Base-by-base conservation (phyloP, 30 jellyfish, hydroid and myxozoan species). In the Pelagia noctiluca region DNA sequence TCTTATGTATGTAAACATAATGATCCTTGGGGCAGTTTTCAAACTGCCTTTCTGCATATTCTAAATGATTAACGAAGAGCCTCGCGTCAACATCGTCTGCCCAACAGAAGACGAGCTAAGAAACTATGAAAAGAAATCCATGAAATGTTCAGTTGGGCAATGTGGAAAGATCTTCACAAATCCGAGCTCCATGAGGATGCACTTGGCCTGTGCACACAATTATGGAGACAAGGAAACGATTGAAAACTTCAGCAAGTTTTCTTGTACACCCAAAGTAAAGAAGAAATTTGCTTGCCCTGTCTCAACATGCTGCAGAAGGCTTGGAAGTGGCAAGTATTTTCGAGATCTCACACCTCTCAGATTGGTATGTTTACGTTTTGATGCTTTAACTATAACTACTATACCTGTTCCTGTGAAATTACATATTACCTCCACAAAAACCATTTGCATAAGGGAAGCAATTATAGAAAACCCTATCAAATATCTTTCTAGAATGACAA, bases 181-280 rank as follows among this genome's bases (percentile, higher is more conserved):
- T 35, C 71, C 92, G 42, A 70, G 92, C 52, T 75, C 86, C 23
- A 68, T 82, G 86, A 75, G 64, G 36, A 82, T 82, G 92, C 92
- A 82, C 61, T 3, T 82, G 73, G 92, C 92, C 19, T 80, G 70
- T 50, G 53, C 92, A 7, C 92, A 82, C 78, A 75, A 72, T 33
- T 16, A 66, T 21, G 92, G 92, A 37, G 82, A 75, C 3, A 75
- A 50, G 38, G 42, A 31, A 31, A 73, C 75, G 13, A 36, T 82
- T 31, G 80, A 69, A 46, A 49, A 78, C 22, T 82, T 49, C 74
- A 69, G 54, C 63, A 82, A 69, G 47, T 85, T 86, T 2, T 63
- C 65, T 65, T 21, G 16, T 18, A 35, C 18, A 16, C 28, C 75
- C 48, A 69, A 70, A 11, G 21, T 37, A 13, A 30, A 13, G 3